Evolutionary conservation across 2,113 vertebrate genomes (phyloP).

Genomic region (Romanogobio albipinnatus): DNA sequence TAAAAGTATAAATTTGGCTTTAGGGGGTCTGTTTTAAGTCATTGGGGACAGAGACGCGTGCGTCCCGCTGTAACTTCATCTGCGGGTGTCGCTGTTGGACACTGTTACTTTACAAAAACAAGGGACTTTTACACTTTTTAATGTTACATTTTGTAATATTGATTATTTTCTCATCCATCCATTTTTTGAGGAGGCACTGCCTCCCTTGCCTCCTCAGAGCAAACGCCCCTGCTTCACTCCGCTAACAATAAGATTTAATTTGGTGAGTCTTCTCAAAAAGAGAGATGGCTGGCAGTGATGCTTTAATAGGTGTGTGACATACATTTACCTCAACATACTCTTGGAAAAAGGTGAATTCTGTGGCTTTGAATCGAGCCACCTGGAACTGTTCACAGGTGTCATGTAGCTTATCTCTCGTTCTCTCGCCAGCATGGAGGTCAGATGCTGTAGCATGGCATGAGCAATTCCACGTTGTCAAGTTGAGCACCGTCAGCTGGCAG

Average conservation of each 20-base stretch:
- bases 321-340: constrained; percentile 26
- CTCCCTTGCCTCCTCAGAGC: too few relatives aligned
- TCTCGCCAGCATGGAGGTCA: constrained; percentile 18
- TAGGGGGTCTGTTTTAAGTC: too few relatives aligned
- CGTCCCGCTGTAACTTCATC: too few relatives aligned
- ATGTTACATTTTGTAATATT: too few relatives aligned
- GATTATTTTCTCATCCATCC: too few relatives aligned
- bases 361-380: constrained; percentile 3
- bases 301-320: constrained; percentile 36
- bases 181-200: too few relatives aligned
- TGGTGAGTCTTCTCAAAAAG: not conserved
- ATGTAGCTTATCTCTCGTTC: not conserved
- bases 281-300: constrained; percentile 16
- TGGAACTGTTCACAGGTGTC: constrained; percentile 17
- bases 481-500: constrained; percentile 16
- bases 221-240: not conserved
- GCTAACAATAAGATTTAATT: not conserved
- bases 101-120: too few relatives aligned
- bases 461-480: constrained; percentile 8
- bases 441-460: constrained; percentile 22
- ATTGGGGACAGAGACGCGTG: too few relatives aligned
- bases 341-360: constrained; percentile 25
- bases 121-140: too few relatives aligned
- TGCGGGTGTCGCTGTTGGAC: too few relatives aligned
- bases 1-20: too few relatives aligned